Conservation (phyloP, 2,113 vertebrate genomes). For the Alaudala cheleensis region DNA sequence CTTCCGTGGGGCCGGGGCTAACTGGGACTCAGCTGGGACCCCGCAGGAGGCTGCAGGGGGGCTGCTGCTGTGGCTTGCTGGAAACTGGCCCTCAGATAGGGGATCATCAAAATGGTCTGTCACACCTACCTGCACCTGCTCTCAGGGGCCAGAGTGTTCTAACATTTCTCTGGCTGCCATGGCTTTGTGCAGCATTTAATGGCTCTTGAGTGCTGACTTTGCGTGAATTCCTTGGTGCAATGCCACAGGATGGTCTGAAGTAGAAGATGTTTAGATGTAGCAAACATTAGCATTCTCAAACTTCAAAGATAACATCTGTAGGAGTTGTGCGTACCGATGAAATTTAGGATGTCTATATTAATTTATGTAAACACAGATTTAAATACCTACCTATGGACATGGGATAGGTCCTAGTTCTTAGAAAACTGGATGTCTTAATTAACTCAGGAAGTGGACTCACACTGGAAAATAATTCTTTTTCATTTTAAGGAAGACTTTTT, state of each 20-base stretch:
- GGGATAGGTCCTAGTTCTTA: not conserved
- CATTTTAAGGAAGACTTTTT: not conserved
- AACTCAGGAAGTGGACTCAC: not conserved
- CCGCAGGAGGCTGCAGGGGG: not conserved
- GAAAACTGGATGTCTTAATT: not conserved
- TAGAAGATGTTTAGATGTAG: not conserved
- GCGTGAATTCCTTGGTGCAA: not conserved
- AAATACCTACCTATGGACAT: not conserved
- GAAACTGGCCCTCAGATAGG: not conserved
- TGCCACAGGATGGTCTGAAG: not conserved
- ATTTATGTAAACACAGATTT: not conserved
- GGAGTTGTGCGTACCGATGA: rapidly evolving
- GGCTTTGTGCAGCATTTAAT: rapidly evolving
- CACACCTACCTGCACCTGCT: not conserved
- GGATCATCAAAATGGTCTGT: not conserved
- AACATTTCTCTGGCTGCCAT: not conserved
- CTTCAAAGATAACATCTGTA: not conserved
- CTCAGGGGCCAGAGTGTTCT: too few relatives aligned
- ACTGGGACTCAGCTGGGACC: not conserved
- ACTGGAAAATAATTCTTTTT: not conserved
- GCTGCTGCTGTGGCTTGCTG: not conserved
- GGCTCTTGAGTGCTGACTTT: not conserved
- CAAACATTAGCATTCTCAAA: not conserved
- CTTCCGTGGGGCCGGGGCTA: rapidly evolving
- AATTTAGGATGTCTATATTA: not conserved